These are phyloP conservation scores for Acrocephalus arundinaceus DNA, from an alignment of 2,113 vertebrate species.

Conservation along the genomic window DNA sequence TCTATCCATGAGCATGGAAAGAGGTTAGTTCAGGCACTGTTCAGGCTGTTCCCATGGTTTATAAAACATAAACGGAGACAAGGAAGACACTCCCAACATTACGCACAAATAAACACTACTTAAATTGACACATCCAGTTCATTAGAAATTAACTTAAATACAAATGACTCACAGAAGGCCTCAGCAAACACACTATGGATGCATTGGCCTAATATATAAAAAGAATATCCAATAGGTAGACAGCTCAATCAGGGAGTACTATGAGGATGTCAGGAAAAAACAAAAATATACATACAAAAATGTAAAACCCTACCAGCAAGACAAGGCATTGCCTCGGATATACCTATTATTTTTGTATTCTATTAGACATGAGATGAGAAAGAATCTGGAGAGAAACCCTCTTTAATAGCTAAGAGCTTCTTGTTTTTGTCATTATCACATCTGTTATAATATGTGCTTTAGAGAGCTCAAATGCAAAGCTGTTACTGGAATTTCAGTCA, in stretches of 20 bases:
- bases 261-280: not conserved
- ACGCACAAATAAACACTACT: not conserved
- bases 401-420: not conserved
- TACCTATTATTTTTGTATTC: not conserved
- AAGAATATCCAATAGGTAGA: not conserved
- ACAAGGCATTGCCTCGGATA: not conserved
- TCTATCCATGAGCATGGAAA: not conserved
- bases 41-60: not conserved
- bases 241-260: not conserved
- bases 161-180: not conserved
- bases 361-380: not conserved
- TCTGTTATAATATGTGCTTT: not conserved
- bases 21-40: not conserved
- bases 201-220: not conserved
- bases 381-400: not conserved
- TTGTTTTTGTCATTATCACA: not conserved
- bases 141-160: not conserved
- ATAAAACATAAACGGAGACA: not conserved
- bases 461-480: conserved; percentile 5
- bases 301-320: not conserved
- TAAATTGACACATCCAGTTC: not conserved
- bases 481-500: not conserved
- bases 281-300: not conserved
- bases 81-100: not conserved
- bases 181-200: not conserved